phyloP scores from a whole-genome alignment of 2,113 vertebrate species.

The Anguilla japonica region DNA sequence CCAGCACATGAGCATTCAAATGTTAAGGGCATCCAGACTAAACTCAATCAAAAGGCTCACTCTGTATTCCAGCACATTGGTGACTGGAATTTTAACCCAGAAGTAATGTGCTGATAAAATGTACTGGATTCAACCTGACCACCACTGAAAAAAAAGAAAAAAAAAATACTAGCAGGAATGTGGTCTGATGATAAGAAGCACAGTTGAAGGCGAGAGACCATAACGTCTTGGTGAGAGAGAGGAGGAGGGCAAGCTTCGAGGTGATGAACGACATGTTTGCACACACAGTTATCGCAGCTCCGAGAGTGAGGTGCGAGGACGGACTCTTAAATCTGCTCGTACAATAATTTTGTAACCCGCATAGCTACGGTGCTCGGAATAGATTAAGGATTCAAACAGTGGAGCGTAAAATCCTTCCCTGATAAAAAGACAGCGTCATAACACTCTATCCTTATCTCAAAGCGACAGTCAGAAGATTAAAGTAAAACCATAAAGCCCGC shows the following conservation, averaged over 20 bases:
- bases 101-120: too few species aligned
- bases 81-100: not conserved
- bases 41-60: not conserved
- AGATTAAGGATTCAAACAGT: not conserved
- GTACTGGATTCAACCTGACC: not conserved
- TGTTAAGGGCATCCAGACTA: not conserved
- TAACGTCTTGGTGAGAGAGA: not conserved
- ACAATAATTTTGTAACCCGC: not conserved
- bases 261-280: not conserved
- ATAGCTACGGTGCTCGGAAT: not conserved
- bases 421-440: not conserved
- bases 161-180: not conserved
- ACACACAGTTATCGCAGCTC: not conserved
- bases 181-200: not conserved
- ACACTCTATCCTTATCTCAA: not conserved
- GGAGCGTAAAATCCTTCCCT: not conserved
- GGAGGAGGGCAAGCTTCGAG: not conserved
- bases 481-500: not conserved
- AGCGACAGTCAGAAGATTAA: not conserved
- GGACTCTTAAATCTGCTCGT: not conserved
- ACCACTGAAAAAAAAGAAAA: not conserved
- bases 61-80: too few species aligned
- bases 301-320: not conserved
- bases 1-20: not conserved
- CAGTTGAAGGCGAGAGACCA: not conserved